phyloP scores from a whole-genome alignment of 2,888 invertebrate species.

The Lithosia quadra region DNA sequence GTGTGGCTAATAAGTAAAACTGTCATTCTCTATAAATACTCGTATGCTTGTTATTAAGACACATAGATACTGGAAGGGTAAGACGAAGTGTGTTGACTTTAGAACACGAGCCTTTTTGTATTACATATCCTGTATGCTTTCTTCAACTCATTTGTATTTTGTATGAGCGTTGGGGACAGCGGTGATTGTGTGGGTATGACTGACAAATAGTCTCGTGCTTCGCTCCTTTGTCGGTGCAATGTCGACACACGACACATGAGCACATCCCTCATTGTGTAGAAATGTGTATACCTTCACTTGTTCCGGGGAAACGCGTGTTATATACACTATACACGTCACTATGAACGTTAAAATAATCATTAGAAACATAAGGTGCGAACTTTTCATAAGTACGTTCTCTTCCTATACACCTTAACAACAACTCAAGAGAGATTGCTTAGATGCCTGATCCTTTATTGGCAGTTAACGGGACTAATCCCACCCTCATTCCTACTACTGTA shows the following conservation, averaged over 20 bases:
- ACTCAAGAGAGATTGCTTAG: too few relatives aligned
- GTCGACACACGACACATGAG: constrained; percentile 70
- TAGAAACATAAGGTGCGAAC: constrained; percentile 35
- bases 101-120: constrained; percentile 49
- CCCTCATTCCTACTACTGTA: too few relatives aligned
- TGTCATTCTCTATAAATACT: not conserved
- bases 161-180: constrained; percentile 65
- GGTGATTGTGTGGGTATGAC: constrained; percentile 65
- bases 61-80: constrained; percentile 25
- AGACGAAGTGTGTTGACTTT: constrained; percentile 42
- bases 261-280: constrained; percentile 67
- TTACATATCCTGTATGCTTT: constrained; percentile 57
- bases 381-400: constrained; percentile 16
- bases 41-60: constrained; percentile 12
- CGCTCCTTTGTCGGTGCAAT: constrained; percentile 73
- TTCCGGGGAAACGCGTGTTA: constrained; percentile 60
- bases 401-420: too few relatives aligned
- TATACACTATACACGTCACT: constrained; percentile 24
- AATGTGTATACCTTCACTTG: constrained; percentile 55
- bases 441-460: too few relatives aligned
- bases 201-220: constrained; percentile 75
- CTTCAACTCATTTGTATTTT: constrained; percentile 73
- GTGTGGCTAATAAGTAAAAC: not conserved
- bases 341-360: constrained; percentile 39
- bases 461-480: too few relatives aligned